These are phyloP conservation scores for Craterocephalus amniculus DNA, from an alignment of 2,797 vertebrate species.

Conservation along the genomic window DNA sequence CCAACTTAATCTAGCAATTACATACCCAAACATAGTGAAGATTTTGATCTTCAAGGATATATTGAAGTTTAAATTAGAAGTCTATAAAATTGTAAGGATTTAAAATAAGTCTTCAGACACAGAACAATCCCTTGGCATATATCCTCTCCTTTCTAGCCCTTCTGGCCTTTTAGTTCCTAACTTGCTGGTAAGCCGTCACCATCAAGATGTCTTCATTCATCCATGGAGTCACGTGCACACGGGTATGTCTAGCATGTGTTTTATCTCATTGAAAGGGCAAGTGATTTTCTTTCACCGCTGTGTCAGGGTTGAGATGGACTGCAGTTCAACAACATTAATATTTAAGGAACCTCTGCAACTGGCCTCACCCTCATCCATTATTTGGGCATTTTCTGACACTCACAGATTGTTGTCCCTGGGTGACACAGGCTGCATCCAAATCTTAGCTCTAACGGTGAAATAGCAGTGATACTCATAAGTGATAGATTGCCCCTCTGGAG, in stretches of 20 bases:
- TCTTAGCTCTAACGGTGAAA: slow-evolving; percentile 44
- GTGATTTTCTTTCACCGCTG: slow-evolving; percentile 66
- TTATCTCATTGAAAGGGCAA: slow-evolving; percentile 69
- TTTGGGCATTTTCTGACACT: slow-evolving; percentile 67
- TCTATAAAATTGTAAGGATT: slow-evolving; percentile 20
- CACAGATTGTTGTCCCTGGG: slow-evolving; percentile 66
- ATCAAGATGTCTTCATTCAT: slow-evolving; percentile 54
- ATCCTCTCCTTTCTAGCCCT: slow-evolving; percentile 22
- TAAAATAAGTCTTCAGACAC: slow-evolving; percentile 25
- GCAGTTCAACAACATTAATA: slow-evolving; percentile 78
- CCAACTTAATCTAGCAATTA: not conserved
- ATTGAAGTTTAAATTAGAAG: not conserved
- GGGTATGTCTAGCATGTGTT: slow-evolving; percentile 56
- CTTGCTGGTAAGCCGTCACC: slow-evolving; percentile 50
- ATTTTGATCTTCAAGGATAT: slow-evolving; percentile 1
- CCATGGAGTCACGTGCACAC: slow-evolving; percentile 36
- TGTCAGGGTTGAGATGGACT: slow-evolving; percentile 72
- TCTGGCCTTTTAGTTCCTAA: slow-evolving; percentile 5
- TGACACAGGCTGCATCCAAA: slow-evolving; percentile 57
- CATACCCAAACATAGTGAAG: not conserved
- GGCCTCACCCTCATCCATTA: slow-evolving; percentile 76
- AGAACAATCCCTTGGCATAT: slow-evolving; percentile 10
- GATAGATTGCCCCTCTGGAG: slow-evolving; percentile 24
- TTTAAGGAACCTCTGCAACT: slow-evolving; percentile 69
- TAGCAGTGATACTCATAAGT: slow-evolving; percentile 30